Evolutionary conservation across 2,888 invertebrate species (phyloP).

Genomic region (Ophioninae sp.): DNA sequence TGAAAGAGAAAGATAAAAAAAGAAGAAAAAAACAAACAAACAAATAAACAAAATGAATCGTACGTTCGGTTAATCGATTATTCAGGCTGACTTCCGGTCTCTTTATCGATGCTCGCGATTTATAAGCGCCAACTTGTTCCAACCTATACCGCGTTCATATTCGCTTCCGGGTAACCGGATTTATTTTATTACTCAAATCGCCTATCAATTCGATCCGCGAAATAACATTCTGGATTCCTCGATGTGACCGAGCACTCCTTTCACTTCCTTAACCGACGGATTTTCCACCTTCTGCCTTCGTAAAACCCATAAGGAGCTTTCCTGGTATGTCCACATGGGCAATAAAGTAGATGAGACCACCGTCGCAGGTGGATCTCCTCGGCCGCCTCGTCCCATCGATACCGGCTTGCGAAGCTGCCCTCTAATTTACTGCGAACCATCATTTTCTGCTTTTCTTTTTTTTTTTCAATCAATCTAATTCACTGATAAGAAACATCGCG

Average conservation of each 20-base stretch:
- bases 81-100: constrained; percentile 51
- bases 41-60: not conserved
- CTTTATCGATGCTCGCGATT: constrained; percentile 14
- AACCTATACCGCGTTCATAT: constrained; percentile 6
- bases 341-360: not conserved
- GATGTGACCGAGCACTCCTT: constrained; percentile 20
- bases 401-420: not conserved
- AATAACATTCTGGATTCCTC: constrained; percentile 25
- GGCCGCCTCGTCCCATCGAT: not conserved
- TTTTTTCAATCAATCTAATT: not conserved
- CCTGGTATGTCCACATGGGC: not conserved
- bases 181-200: constrained; percentile 45
- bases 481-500: not conserved
- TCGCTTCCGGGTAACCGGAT: constrained; percentile 47
- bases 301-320: constrained; percentile 29
- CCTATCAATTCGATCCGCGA: constrained; percentile 39
- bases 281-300: constrained; percentile 13
- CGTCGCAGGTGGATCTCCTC: not conserved
- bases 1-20: constrained; percentile 57
- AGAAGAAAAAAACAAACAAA: too few species aligned
- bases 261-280: constrained; percentile 38
- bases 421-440: not conserved
- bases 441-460: not conserved
- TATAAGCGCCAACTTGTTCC: constrained; percentile 35
- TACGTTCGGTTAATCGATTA: constrained; percentile 75